These are phyloP conservation scores for Rotaria socialis DNA, from an alignment of 2,888 invertebrate species.

Conservation along the genomic window DNA sequence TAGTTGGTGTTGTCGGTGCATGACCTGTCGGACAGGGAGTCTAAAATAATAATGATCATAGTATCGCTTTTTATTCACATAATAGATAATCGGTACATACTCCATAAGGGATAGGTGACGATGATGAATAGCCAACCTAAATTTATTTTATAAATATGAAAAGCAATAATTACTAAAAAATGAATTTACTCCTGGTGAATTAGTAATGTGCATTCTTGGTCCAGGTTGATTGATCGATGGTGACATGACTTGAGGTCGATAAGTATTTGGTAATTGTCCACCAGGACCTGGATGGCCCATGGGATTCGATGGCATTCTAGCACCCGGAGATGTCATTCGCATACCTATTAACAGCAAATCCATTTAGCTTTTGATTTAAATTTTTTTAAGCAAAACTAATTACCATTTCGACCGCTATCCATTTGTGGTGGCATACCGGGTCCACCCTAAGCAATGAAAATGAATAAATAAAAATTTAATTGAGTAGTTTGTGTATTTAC, in stretches of 20 bases:
- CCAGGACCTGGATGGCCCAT: slow-evolving; percentile 6
- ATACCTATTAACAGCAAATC: neutral
- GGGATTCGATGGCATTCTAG: slow-evolving; percentile 11
- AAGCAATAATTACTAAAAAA: neutral
- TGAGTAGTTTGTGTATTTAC: neutral
- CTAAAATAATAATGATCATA: neutral
- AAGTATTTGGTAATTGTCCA: neutral
- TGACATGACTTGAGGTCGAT: slow-evolving; percentile 3
- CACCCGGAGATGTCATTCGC: neutral
- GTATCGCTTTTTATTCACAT: no score
- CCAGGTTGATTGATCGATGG: slow-evolving; percentile 3
- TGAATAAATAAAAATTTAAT: neutral
- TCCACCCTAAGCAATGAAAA: neutral
- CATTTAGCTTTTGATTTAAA: no score
- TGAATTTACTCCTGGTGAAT: neutral
- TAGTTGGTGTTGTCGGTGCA: neutral
- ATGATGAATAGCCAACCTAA: slow-evolving; percentile 27
- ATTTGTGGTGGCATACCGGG: neutral
- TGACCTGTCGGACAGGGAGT: neutral
- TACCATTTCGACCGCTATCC: slow-evolving; percentile 19
- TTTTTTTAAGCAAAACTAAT: neutral
- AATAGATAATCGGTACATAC: neutral
- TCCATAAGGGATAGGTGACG: slow-evolving; percentile 6
- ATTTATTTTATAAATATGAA: neutral
- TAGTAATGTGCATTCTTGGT: neutral